These are phyloP conservation scores for Magallana nippona DNA, from an alignment of 2,888 invertebrate genomes.

Conservation along the genomic window DNA sequence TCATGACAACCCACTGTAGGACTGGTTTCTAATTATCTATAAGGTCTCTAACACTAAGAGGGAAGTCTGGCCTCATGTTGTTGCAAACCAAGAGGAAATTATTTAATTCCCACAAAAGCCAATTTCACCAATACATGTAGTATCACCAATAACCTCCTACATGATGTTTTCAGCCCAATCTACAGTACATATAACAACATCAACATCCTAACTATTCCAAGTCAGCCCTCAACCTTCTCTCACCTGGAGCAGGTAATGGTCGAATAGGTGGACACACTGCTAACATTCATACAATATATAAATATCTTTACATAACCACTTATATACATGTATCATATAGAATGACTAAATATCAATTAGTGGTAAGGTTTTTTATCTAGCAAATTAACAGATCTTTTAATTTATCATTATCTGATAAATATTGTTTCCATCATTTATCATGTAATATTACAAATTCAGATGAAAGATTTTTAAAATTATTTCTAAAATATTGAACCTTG, in stretches of 20 bases:
- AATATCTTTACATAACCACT: not conserved
- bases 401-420: too few species aligned
- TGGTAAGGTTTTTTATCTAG: too few species aligned
- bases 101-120: not conserved
- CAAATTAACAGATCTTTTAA: too few species aligned
- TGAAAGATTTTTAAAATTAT: too few species aligned
- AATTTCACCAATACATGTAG: too few species aligned
- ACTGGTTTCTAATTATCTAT: too few species aligned
- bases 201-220: not conserved
- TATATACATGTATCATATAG: not conserved
- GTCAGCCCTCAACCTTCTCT: conserved; percentile 2
- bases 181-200: not conserved
- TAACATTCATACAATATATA: not conserved
- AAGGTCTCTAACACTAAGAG: too few species aligned
- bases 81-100: not conserved
- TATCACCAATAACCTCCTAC: not conserved
- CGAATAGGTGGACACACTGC: conserved; percentile 22
- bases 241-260: conserved; percentile 22
- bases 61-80: not conserved
- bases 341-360: too few species aligned
- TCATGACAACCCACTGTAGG: too few species aligned
- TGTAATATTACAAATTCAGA: too few species aligned
- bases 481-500: too few species aligned
- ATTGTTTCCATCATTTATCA: too few species aligned
- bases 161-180: not conserved